These are phyloP conservation scores for Microtus montanus DNA, from an alignment of 2,113 vertebrate genomes.

Conservation along the genomic window DNA sequence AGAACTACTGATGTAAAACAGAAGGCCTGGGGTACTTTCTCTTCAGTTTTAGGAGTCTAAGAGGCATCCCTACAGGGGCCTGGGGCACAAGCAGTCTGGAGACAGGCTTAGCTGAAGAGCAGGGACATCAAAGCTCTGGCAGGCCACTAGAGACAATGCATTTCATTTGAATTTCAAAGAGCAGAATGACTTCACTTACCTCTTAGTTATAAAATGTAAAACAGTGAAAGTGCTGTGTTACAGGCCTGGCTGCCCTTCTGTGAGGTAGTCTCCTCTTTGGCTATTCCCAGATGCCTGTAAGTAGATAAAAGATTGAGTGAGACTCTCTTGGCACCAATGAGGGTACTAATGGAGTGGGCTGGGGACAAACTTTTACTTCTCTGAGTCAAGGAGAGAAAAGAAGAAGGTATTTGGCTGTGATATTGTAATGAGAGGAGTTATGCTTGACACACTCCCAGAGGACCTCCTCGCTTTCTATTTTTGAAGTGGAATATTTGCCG, in stretches of 20 bases:
- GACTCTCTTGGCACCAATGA: background rate
- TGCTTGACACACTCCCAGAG: background rate
- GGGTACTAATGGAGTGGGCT: background rate
- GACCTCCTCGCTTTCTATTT: conserved; percentile 4
- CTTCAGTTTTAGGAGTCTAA: background rate
- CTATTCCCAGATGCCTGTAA: background rate
- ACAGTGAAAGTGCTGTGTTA: background rate
- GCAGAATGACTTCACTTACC: background rate
- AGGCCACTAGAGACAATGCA: background rate
- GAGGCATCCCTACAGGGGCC: background rate
- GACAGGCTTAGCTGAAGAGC: background rate
- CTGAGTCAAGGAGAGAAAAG: background rate
- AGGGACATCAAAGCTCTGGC: background rate
- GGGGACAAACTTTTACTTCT: background rate
- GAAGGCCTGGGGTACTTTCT: background rate
- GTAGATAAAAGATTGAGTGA: background rate
- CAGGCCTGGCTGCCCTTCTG: background rate
- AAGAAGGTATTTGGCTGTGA: background rate
- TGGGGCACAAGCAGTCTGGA: background rate
- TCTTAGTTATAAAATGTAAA: conserved; percentile 34
- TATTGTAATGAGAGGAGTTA: conserved; percentile 24
- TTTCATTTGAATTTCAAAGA: conserved; percentile 43
- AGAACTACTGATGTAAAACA: background rate
- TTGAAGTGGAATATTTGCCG: conserved; percentile 6
- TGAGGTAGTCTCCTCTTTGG: background rate